Base-by-base conservation (phyloP, 1,140 invertebrate genomes). In the Gonatopus flavifemur region DNA sequence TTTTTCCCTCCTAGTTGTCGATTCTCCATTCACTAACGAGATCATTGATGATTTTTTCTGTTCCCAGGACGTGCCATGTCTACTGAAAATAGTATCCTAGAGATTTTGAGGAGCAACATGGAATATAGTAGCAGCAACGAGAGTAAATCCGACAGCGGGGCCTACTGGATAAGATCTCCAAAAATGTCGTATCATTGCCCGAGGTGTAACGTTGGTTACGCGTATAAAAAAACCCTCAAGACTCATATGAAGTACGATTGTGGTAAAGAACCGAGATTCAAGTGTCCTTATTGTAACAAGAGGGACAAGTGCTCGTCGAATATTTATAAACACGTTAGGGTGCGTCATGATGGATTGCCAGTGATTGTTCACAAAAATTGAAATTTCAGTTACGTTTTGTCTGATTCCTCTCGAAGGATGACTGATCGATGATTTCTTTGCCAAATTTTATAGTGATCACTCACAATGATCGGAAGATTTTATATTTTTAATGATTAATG, bases 221-320 rank as follows among this genome's bases (percentile, higher is more conserved):
- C 65, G 1, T 69, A 74, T 39, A 70, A 77, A 50, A 69, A 72
- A 30, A 74, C 74, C 1, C 45, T 86, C 33, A 81, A 81, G 58
- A 79, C 83, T n/a, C 86, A 89, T 59, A 83, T 85, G 67, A 86
- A 85, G 60, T 86, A 86, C 65, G 86, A 88, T 59, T 88, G 87
- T 70, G 84, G 86, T 19, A 84, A 86, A 49, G 82, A 82, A 59
- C 86, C 86, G 1, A 81, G 83, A 54, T 88, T 88, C 72, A 79
- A 81, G 64, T 86, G 87, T 66, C 80, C 82, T 51, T 71, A 78
- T 49, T 84, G 82, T 56, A 63, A 67, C 36, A 78, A 81, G 36
- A 74, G 67, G 39, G 77, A 79, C 53, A 76, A 76, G 43, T 76
- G 72, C 25, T 74, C 72, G 21, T 76, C 74, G n/a, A 78, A 79